Base-by-base conservation (phyloP, 2,888 invertebrate genomes). In the Mesorhabditis sp. region DNA sequence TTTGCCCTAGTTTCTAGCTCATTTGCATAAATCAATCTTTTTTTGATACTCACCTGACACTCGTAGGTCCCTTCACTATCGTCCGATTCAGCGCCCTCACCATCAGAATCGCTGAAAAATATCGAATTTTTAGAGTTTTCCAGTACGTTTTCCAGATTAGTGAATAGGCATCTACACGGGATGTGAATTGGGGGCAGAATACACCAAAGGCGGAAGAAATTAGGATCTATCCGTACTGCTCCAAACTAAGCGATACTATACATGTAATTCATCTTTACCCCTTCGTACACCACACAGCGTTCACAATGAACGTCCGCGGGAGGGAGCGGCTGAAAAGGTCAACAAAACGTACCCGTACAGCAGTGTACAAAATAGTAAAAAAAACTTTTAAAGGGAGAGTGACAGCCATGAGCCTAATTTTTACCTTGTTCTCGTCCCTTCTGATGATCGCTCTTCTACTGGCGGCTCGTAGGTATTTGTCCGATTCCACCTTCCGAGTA, bases 41-140 rank as follows among this genome's bases (percentile, higher is more conserved):
- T 28, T 28, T 28, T 28, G 28, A 28, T 10, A 50, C n/a, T 50
- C 2, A 50, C 58, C 2, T 74, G 78, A 15, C 78, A 76, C 71
- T 88, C 88, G 76, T 88, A 88, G 5, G 87, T 87, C 4, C 87
- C 88, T 78, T 88, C 88, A 67, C 70, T 71, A 43, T 72, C 73
- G 41, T 75, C 78, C 4, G 77, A 75, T 62, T 72, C 72, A 66
- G 74, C 80, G 43, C 71, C 72, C 67, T 73, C 73, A 4, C 71
- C 73, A 62, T 76, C 77, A 10, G 76, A 74, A 66, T 74, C 74
- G 65, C 76, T 76, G 69, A 41, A 72, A 71, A 28, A 28, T 28
- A 28, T 28, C 1, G 28, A 28, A 28, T 28, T 28, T 28, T 28
- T 28, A 28, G 28, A 28, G 28, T 28, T 28, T 28, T 28, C 28